These are phyloP conservation scores for Solea solea DNA, from an alignment of 2,113 vertebrate genomes.

Conservation along the genomic window DNA sequence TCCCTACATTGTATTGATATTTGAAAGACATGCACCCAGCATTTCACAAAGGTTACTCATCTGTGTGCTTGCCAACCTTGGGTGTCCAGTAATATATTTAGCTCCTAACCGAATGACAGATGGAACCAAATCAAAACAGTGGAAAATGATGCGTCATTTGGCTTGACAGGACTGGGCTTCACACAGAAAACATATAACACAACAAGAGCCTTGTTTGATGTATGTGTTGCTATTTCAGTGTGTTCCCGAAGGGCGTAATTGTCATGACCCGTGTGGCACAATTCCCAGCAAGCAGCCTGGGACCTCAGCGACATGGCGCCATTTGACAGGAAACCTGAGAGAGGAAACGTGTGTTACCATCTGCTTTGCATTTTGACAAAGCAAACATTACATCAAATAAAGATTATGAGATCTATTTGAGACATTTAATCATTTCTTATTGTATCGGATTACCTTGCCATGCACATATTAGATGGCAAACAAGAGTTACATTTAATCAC, in stretches of 20 bases:
- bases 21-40: constrained; percentile 22
- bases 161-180: constrained; percentile 36
- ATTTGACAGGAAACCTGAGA: constrained; percentile 32
- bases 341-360: not conserved
- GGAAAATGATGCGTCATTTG: constrained; percentile 51
- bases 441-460: constrained; percentile 32
- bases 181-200: constrained; percentile 43
- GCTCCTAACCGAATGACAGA: constrained; percentile 63
- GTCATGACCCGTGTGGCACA: constrained; percentile 56
- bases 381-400: constrained; percentile 2
- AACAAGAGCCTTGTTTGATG: constrained; percentile 44
- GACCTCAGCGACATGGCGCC: constrained; percentile 26
- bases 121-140: constrained; percentile 63
- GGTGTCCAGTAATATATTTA: constrained; percentile 51
- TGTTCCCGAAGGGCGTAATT: constrained; percentile 43
- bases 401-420: not conserved
- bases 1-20: constrained; percentile 17
- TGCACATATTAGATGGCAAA: constrained; percentile 42
- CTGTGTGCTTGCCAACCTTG: constrained; percentile 33
- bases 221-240: constrained; percentile 71
- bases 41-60: constrained; percentile 43
- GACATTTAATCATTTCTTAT: constrained; percentile 8
- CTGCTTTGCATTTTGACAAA: constrained; percentile 2
- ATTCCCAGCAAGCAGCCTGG: constrained; percentile 31
- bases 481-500: constrained; percentile 37